phyloP scores from a whole-genome alignment of 2,888 invertebrate genomes.

The Scelioninae gen. 1 region DNA sequence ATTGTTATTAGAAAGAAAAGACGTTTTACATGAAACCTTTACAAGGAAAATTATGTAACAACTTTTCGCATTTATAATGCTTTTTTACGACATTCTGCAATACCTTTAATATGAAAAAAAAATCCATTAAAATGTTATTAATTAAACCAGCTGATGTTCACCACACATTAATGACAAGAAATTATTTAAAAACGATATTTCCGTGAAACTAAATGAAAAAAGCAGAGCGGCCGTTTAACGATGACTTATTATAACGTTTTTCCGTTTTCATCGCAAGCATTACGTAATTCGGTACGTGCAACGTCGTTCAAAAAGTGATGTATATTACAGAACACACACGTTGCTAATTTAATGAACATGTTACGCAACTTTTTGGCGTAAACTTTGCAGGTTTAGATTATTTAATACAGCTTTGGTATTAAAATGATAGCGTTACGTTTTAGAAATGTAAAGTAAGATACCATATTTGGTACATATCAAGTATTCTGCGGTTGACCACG shows the following conservation, averaged over 20 bases:
- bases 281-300: too few relatives aligned
- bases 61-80: not conserved
- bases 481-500: slow-evolving; percentile 44
- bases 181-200: too few relatives aligned
- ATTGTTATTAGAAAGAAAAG: slow-evolving; percentile 11
- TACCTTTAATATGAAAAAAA: too few relatives aligned
- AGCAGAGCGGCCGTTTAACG: too few relatives aligned
- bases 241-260: too few relatives aligned
- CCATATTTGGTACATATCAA: slow-evolving; percentile 26
- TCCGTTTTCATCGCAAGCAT: too few relatives aligned
- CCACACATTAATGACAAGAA: too few relatives aligned
- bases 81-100: not conserved
- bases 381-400: not conserved
- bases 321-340: too few relatives aligned
- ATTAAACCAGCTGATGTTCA: too few relatives aligned
- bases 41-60: not conserved
- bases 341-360: not conserved
- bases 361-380: not conserved
- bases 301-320: too few relatives aligned
- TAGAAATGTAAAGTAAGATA: slow-evolving; percentile 19
- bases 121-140: too few relatives aligned
- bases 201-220: too few relatives aligned
- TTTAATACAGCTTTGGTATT: not conserved
- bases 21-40: slow-evolving; percentile 9
- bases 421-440: not conserved